Base-by-base conservation (phyloP, 2,888 invertebrate genomes). In the Bhutanitis thaidina region DNA sequence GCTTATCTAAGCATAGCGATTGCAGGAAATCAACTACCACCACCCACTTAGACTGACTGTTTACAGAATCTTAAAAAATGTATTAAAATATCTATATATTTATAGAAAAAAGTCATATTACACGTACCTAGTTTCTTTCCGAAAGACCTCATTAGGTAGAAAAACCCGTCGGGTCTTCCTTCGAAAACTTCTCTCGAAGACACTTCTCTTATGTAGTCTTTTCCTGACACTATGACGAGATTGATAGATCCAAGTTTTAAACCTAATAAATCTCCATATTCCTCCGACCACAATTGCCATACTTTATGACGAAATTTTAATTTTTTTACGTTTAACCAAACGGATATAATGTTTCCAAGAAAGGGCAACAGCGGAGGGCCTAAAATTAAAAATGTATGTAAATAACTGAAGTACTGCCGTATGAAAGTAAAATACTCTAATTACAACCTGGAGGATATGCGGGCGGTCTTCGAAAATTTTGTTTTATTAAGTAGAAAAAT, bases 121-220 rank as follows among this genome's bases (percentile, higher is more conserved):
- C 38, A 71, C 82, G 77, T 70, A 94, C 95, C 95, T 49, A 92
- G 78, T 70, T 93, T 90, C 72, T 93, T 91, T 3, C 93, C 93
- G 60, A 93, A 93, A 0, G 94, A 91, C 52, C 95, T 87, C 61
- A 93, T 78, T 39, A 91, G 84, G 62, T 93, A 95, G 69, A 94
- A 92, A 65, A 93, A 94, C 8, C 94, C 94, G 67, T 93, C 91
- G 0, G 95, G 95, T 55, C 95, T 88, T 0, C 94, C 94, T 58
- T 93, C 92, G 57, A 95, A 94, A 30, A 93, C 93, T 27, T 93
- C 93, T 38, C 90, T 85, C 0, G 87, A 79, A 1, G 92, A 85
- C 4, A 93, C 91, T 64, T 94, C 92, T 58, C 90, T 92, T 10
- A 94, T 91, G 8, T 91, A 82, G 25, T 93, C 90, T 45, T 90